Evolutionary conservation across 1,140 invertebrate genomes (phyloP).

Genomic region (Brachionus paranguensis): DNA sequence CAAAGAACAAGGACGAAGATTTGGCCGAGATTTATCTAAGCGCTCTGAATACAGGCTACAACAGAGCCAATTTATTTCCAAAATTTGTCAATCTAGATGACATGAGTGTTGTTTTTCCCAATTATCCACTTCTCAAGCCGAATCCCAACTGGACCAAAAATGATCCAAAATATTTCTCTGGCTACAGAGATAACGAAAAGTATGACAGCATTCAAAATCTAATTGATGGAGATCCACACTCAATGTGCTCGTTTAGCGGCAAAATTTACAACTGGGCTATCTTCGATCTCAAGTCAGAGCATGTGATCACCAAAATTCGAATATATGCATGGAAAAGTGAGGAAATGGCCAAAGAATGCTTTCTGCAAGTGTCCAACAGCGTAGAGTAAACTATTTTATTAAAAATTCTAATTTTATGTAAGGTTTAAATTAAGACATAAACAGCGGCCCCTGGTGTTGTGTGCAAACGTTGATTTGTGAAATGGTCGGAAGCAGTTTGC

Average conservation of each 20-base stretch:
- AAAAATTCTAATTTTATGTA: slow-evolving; percentile 40
- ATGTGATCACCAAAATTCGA: slow-evolving; percentile 48
- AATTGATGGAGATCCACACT: slow-evolving; percentile 41
- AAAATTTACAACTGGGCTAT: slow-evolving; percentile 47
- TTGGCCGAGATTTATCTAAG: not conserved
- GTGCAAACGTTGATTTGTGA: slow-evolving; percentile 43
- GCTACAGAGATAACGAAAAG: slow-evolving; percentile 44
- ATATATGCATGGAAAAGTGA: slow-evolving; percentile 49
- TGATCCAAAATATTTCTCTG: slow-evolving; percentile 43
- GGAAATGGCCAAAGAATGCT: slow-evolving; percentile 46
- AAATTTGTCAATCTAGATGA: not conserved
- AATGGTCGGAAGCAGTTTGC: slow-evolving; percentile 42
- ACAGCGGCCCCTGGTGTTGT: slow-evolving; percentile 45
- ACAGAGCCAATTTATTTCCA: not conserved
- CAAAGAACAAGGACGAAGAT: not conserved
- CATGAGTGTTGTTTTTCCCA: slow-evolving; percentile 42
- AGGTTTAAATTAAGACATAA: not conserved
- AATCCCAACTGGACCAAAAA: slow-evolving; percentile 45
- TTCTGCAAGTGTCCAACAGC: slow-evolving; percentile 44
- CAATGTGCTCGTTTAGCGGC: slow-evolving; percentile 46
- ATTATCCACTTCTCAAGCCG: slow-evolving; percentile 43
- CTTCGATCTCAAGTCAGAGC: slow-evolving; percentile 46
- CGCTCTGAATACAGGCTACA: not conserved
- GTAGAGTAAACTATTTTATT: slow-evolving; percentile 42
- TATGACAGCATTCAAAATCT: slow-evolving; percentile 44